Conservation (phyloP, 2,797 vertebrate genomes). For the Pseudomugil tenellus region DNA sequence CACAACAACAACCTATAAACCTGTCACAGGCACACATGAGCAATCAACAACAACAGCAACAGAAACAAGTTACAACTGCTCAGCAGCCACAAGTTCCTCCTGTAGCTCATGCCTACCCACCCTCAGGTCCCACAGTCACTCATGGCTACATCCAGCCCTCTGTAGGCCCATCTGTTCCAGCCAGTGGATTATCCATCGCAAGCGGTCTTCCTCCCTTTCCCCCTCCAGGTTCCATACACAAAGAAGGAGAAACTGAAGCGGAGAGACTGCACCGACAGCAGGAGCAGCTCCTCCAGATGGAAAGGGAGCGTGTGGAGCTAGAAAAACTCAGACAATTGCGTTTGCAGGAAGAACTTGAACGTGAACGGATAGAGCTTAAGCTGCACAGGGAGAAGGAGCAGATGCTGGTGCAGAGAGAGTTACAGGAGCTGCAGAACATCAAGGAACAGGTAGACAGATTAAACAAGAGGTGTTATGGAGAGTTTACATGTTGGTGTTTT, state of each 20-base stretch:
- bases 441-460: constrained; percentile 90
- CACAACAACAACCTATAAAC: constrained; percentile 83
- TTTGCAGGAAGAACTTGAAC: constrained; percentile 95
- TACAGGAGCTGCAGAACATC: constrained; percentile 96
- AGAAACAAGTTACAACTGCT: constrained; percentile 54
- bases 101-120: constrained; percentile 63
- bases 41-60: constrained; percentile 62
- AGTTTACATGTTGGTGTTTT: constrained; percentile 33
- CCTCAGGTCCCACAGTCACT: constrained; percentile 51
- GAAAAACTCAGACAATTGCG: constrained; percentile 95
- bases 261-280: constrained; percentile 93
- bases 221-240: constrained; percentile 74
- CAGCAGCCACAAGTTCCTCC: constrained; percentile 63
- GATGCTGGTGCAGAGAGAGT: constrained; percentile 94
- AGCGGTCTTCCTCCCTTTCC: constrained; percentile 76
- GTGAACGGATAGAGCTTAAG: constrained; percentile 92
- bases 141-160: constrained; percentile 61
- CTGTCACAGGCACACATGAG: constrained; percentile 80
- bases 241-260: constrained; percentile 90
- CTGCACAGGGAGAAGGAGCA: constrained; percentile 96
- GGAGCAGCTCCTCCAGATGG: constrained; percentile 94
- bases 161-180: constrained; percentile 44
- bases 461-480: constrained; percentile 22
- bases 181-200: constrained; percentile 50
- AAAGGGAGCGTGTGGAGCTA: constrained; percentile 93